phyloP scores from a whole-genome alignment of 2,113 vertebrate genomes.

The Upupa epops region DNA sequence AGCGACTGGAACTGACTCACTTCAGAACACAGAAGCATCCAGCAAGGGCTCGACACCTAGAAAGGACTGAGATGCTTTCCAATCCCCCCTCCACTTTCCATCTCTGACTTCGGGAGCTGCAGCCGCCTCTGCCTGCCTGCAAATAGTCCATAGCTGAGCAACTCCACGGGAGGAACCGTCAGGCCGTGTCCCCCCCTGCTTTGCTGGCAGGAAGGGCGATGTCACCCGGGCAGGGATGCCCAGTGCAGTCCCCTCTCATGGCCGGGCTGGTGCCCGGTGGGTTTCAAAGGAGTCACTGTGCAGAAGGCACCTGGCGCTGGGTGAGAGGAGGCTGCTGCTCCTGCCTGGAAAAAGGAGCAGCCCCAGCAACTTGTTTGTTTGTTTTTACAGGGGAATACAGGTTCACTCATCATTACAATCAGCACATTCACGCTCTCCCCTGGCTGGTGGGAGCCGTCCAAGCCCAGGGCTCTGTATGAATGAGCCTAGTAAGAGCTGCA shows the following conservation, averaged over 20 bases:
- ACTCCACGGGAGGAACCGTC: background rate
- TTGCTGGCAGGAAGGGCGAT: background rate
- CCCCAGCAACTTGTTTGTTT: background rate
- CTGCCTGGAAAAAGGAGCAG: background rate
- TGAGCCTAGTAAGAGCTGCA: constrained; percentile 31
- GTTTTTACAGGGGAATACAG: background rate
- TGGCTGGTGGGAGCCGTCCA: background rate
- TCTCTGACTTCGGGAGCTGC: background rate
- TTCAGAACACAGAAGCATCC: background rate
- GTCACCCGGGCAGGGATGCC: accelerated
- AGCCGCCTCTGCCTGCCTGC: background rate
- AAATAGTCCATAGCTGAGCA: background rate
- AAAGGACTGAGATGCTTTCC: background rate
- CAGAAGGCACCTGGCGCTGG: accelerated
- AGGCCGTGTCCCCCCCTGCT: background rate
- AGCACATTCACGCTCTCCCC: background rate
- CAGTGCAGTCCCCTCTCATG: background rate
- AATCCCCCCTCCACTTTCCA: background rate
- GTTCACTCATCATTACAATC: constrained; percentile 55
- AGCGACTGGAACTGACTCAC: background rate
- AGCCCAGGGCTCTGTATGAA: background rate
- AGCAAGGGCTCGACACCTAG: background rate
- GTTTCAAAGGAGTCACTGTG: background rate
- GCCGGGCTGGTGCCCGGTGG: background rate
- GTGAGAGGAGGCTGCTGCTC: background rate